A percentile compares a stretch with the other conserved stretches of the same genome.
Evolutionary conservation across 2,797 vertebrate species (phyloP).

Genomic region (Manis crassicaudata): DNA sequence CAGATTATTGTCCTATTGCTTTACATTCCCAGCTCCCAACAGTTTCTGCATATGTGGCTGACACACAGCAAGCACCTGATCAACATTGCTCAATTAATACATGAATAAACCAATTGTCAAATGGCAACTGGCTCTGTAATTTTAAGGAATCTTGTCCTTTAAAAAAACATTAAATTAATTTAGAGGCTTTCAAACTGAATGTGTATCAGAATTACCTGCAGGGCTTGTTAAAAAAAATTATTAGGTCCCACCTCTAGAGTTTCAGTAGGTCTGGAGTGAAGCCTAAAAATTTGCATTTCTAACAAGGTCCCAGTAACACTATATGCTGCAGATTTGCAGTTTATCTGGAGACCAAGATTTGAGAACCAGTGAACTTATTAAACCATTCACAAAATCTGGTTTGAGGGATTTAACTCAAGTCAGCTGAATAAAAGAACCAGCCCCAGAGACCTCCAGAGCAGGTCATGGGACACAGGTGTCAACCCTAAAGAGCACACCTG

Average conservation of each 20-base stretch:
- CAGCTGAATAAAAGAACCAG: not conserved
- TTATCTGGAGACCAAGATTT: not conserved
- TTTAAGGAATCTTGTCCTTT: not conserved
- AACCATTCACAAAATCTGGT: not conserved
- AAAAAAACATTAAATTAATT: not conserved
- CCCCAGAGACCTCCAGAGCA: not conserved
- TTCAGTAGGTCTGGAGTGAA: not conserved
- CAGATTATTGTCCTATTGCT: not conserved
- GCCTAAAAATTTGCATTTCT: not conserved
- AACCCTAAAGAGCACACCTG: not conserved
- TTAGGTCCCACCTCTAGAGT: not conserved
- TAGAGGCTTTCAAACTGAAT: not conserved
- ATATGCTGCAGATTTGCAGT: not conserved
- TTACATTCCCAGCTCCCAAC: not conserved
- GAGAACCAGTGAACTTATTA: not conserved
- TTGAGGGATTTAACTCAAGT: slow-evolving; percentile 14
- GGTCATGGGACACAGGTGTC: not conserved
- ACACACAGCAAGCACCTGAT: not conserved
- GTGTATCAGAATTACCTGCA: not conserved
- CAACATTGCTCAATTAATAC: not conserved
- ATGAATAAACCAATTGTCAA: not conserved
- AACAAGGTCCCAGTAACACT: not conserved
- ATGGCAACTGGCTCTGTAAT: not conserved
- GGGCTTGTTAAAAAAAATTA: not conserved
- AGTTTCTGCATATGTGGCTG: not conserved